These are phyloP conservation scores for Scaptomyza polygonia DNA, from an alignment of 2,888 invertebrate species.

Conservation along the genomic window DNA sequence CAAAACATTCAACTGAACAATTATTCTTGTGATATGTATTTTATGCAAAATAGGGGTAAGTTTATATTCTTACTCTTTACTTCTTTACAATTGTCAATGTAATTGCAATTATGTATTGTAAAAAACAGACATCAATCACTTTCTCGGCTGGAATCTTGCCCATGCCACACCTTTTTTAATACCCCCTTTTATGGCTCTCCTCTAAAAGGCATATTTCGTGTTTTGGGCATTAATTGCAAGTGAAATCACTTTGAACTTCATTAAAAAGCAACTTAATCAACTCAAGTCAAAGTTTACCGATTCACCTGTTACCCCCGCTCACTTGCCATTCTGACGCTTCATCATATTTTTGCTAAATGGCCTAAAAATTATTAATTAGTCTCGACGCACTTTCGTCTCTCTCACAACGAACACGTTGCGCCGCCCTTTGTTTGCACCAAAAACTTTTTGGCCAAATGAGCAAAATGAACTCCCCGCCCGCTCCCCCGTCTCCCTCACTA, in stretches of 20 bases:
- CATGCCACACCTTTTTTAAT: not conserved
- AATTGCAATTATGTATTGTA: conserved; percentile 2
- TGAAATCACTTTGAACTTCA: conserved; percentile 79
- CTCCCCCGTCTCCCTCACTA: too few species aligned
- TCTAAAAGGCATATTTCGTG: conserved; percentile 9
- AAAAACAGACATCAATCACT: conserved; percentile 12
- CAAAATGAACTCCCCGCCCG: conserved; percentile 15
- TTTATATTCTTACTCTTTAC: too few species aligned
- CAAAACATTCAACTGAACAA: too few species aligned
- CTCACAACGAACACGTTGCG: not conserved
- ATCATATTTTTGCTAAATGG: conserved; percentile 67
- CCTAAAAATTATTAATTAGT: conserved; percentile 78
- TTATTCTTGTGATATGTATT: too few species aligned
- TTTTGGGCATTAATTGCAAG: conserved; percentile 63
- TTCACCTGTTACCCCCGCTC: conserved; percentile 7
- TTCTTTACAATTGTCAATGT: not conserved
- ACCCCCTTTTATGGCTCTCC: not conserved
- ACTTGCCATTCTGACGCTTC: not conserved
- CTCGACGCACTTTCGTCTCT: conserved; percentile 8
- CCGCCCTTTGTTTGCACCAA: conserved; percentile 30
- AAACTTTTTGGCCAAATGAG: conserved; percentile 30
- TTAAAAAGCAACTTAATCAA: conserved; percentile 77
- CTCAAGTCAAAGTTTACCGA: conserved; percentile 55
- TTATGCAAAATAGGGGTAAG: too few species aligned
- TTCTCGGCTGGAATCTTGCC: too few species aligned